Base-by-base conservation (phyloP, 2,888 invertebrate genomes). In the Erebia ligea region DNA sequence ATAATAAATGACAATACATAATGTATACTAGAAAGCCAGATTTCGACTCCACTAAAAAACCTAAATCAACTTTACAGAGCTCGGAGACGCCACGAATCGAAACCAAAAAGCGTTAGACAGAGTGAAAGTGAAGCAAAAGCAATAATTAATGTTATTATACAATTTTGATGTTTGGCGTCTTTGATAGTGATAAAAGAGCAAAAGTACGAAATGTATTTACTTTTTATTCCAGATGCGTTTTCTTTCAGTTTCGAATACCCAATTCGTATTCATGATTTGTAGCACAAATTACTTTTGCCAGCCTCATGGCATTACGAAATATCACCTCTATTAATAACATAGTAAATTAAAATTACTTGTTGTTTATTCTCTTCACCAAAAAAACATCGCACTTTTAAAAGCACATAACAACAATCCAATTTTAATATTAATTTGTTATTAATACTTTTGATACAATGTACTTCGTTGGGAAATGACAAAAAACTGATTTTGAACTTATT, bases 101-200 rank as follows among this genome's bases (percentile, higher is more conserved):
- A 86, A 89, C 84, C 86, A 85, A 87, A 90, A 86, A 79, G 75
- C 80, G 82, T 83, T 84, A 78, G 81, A 78, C 78, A 79, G 77
- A 88, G 91, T 91, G 91, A 92, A 92, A 91, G 92, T 91, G 82
- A 88, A 83, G 79, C 83, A 84, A 79, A 83, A 84, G 74, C 77
- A 84, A 87, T 87, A 83, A 82, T 84, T 81, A 83, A 81, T 83
- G 84, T 81, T 83, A 84, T 84, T 84, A 85, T 82, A 84, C 81
- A 83, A 85, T 82, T 82, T 79, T 77, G 65, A 70, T 74, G 72
- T 76, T 78, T 75, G 65, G 73, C 80, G 81, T 71, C 66, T 58
- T 77, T 56, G 50, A 68, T 67, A 69, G 56, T 61, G 57, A 68
- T 72, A 70, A 71, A 69, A 73, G 52, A 70, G 58, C 34, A 76